Percentiles rank a stretch among this genome's conserved stretches.
Evolutionary conservation across 1,140 invertebrate genomes (phyloP).

Genomic region (Chlorops oryzae): DNA sequence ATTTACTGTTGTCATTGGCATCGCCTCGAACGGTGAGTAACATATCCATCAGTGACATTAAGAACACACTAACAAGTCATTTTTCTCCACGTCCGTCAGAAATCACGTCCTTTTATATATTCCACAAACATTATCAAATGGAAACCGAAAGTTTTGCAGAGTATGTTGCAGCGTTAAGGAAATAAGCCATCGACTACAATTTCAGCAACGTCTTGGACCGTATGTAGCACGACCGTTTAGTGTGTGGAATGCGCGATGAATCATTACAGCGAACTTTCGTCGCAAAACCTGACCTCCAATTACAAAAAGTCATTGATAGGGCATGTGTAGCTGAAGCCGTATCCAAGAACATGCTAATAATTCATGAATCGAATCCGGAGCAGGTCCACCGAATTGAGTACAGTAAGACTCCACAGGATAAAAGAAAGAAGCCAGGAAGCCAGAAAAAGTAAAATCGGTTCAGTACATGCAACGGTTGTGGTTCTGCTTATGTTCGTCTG

Average conservation of each 20-base stretch:
- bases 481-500: background rate
- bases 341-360: background rate
- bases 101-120: slow-evolving; percentile 1
- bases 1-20: background rate
- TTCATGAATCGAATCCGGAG: slow-evolving; percentile 1
- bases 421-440: background rate
- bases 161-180: slow-evolving; percentile 22
- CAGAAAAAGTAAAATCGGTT: background rate
- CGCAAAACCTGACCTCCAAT: slow-evolving; percentile 5
- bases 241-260: slow-evolving; percentile 14
- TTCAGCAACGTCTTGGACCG: slow-evolving; percentile 17
- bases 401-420: background rate
- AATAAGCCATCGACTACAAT: slow-evolving; percentile 21
- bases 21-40: no score
- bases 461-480: background rate
- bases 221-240: slow-evolving; percentile 19
- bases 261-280: slow-evolving; percentile 13
- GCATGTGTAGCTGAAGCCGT: background rate
- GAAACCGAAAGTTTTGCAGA: slow-evolving; percentile 14
- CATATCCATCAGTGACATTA: no score
- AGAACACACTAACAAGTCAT: no score
- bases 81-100: background rate
- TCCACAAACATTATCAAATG: slow-evolving; percentile 19
- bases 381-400: background rate
- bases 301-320: background rate